Evolutionary conservation across 2,888 invertebrate species (phyloP).

Genomic region (Laothoe populi): DNA sequence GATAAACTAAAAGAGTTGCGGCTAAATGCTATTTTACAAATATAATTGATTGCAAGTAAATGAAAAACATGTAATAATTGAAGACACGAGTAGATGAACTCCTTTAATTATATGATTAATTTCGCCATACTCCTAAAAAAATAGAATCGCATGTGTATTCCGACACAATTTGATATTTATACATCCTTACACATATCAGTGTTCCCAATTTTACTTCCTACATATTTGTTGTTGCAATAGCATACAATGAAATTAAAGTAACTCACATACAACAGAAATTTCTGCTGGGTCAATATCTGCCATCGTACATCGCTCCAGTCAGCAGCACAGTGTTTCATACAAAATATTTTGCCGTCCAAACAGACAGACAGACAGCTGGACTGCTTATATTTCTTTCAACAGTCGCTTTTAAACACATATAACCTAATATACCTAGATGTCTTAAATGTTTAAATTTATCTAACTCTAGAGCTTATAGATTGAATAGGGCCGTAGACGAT

Average conservation of each 20-base stretch:
- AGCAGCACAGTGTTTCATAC: slow-evolving; percentile 35
- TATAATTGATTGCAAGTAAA: too few species aligned
- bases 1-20: too few species aligned
- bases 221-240: neutral
- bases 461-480: slow-evolving; percentile 84
- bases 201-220: neutral
- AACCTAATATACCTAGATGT: slow-evolving; percentile 64
- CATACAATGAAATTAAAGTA: too few species aligned
- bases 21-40: too few species aligned
- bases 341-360: slow-evolving; percentile 82
- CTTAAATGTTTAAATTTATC: slow-evolving; percentile 78
- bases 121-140: neutral
- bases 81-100: too few species aligned
- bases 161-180: neutral
- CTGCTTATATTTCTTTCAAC: slow-evolving; percentile 67
- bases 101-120: too few species aligned
- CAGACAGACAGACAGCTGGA: slow-evolving; percentile 64
- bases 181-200: neutral
- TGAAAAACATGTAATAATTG: too few species aligned
- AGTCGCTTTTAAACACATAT: slow-evolving; percentile 74
- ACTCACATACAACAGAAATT: neutral
- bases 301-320: slow-evolving; percentile 1
- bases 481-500: slow-evolving; percentile 71
- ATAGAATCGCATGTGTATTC: neutral
- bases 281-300: neutral